These are phyloP conservation scores for Laticauda colubrina DNA, from an alignment of 2,113 vertebrate genomes.

Conservation along the genomic window DNA sequence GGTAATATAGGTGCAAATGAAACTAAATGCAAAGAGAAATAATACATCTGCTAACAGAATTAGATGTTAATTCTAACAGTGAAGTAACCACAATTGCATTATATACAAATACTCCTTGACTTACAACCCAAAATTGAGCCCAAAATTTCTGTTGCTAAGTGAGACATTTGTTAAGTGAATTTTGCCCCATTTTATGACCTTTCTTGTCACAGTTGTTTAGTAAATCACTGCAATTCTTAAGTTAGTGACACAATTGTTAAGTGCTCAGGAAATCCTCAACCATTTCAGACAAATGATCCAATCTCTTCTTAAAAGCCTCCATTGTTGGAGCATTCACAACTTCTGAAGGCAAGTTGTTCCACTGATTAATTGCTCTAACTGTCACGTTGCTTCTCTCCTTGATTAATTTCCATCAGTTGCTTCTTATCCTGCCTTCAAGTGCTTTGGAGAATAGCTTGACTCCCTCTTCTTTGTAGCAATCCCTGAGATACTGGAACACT, in stretches of 20 bases:
- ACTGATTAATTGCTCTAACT: too few relatives aligned
- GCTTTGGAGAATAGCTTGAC: too few relatives aligned
- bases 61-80: not conserved
- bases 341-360: too few relatives aligned
- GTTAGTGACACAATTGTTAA: not conserved
- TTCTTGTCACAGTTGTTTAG: not conserved
- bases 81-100: not conserved
- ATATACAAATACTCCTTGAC: not conserved
- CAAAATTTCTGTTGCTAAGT: not conserved
- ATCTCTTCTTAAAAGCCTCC: too few relatives aligned
- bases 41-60: not conserved
- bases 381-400: too few relatives aligned
- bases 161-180: not conserved
- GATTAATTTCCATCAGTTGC: too few relatives aligned
- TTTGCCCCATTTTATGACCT: not conserved
- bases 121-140: not conserved
- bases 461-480: too few relatives aligned
- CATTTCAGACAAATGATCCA: too few relatives aligned
- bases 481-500: too few relatives aligned
- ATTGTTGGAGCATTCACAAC: too few relatives aligned
- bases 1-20: not conserved
- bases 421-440: too few relatives aligned
- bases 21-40: not conserved
- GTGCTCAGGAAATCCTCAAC: too few relatives aligned
- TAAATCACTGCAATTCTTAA: not conserved